Conservation (phyloP, 1,140 invertebrate species). For the Drosophila kurseongensis region DNA sequence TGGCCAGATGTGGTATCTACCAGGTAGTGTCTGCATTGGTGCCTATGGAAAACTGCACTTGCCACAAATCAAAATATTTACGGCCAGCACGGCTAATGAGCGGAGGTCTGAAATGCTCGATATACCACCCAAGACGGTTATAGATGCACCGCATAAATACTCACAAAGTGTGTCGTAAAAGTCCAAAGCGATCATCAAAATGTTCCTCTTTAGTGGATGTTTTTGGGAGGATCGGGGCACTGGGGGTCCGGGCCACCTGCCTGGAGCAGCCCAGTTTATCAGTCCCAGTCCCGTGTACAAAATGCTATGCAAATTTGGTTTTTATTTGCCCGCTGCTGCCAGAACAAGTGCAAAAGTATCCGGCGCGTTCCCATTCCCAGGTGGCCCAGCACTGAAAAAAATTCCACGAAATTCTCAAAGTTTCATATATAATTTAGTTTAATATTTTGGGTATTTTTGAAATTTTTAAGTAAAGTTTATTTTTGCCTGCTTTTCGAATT, state of each 20-base stretch:
- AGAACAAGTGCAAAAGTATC: slow-evolving; percentile 71
- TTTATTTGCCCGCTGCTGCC: slow-evolving; percentile 53
- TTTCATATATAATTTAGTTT: not conserved
- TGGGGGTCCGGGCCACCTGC: slow-evolving; percentile 18
- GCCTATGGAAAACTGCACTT: slow-evolving; percentile 10
- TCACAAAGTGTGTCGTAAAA: slow-evolving; percentile 79
- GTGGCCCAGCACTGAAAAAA: slow-evolving; percentile 20
- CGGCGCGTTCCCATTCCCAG: slow-evolving; percentile 21
- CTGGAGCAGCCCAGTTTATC: slow-evolving; percentile 50
- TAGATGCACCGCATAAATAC: slow-evolving; percentile 78
- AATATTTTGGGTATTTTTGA: not conserved
- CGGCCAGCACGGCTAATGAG: slow-evolving; percentile 67
- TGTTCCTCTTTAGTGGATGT: slow-evolving; percentile 13
- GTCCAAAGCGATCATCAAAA: slow-evolving; percentile 70
- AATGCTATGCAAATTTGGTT: slow-evolving; percentile 70
- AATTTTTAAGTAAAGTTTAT: no score
- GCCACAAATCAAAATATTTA: slow-evolving; percentile 81
- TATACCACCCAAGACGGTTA: slow-evolving; percentile 72
- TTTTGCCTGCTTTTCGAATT: no score
- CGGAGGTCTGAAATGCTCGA: slow-evolving; percentile 57
- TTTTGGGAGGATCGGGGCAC: not conserved
- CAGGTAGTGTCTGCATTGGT: not conserved
- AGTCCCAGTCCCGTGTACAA: slow-evolving; percentile 38
- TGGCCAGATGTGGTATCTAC: not conserved
- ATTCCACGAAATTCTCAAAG: not conserved